Evolutionary conservation across 2,113 vertebrate species (phyloP).

Genomic region (Empidonax traillii): DNA sequence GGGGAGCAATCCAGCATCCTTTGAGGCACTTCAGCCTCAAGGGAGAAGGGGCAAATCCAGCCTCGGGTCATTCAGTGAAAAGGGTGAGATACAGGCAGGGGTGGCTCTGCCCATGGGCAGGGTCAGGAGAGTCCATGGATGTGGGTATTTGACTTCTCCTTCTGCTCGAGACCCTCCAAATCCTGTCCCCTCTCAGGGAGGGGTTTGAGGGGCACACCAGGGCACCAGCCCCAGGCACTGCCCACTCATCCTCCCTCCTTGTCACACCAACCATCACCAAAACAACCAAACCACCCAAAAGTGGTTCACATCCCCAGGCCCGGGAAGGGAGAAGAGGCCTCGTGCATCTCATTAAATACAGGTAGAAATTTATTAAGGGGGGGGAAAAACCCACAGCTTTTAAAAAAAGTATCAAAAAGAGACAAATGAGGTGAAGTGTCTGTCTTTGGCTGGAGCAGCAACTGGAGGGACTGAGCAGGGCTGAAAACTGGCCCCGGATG

Average conservation of each 20-base stretch:
- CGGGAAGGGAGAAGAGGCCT: neutral
- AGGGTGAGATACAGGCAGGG: neutral
- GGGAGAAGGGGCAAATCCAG: neutral
- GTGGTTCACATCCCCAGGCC: fast-evolving
- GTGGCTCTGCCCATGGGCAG: neutral
- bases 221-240: neutral
- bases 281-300: neutral
- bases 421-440: neutral
- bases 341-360: constrained; percentile 13
- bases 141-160: neutral
- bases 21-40: neutral
- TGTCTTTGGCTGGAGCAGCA: constrained; percentile 23
- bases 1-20: neutral
- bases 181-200: neutral
- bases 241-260: neutral
- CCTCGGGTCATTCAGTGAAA: fast-evolving
- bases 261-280: neutral
- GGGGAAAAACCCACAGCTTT: neutral
- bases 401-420: constrained; percentile 58
- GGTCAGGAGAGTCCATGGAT: neutral
- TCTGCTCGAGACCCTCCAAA: neutral
- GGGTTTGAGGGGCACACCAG: neutral
- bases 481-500: neutral
- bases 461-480: neutral
- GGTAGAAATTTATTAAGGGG: constrained; percentile 48